These are phyloP conservation scores for Orientallactaga sibirica DNA, from an alignment of 2,797 vertebrate genomes.

Conservation along the genomic window DNA sequence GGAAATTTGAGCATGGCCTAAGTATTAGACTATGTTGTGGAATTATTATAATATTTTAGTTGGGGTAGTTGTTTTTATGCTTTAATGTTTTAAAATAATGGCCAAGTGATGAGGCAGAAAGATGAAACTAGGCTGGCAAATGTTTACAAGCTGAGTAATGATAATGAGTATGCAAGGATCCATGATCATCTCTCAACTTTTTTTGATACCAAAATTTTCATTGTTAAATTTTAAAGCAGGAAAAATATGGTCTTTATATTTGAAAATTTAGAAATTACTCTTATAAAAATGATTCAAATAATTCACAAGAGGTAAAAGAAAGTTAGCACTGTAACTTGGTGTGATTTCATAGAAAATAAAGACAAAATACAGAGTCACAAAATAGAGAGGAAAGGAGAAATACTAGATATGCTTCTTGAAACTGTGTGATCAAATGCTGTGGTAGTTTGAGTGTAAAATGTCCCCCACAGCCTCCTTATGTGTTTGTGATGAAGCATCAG, in stretches of 20 bases:
- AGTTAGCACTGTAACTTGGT: background rate
- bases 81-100: background rate
- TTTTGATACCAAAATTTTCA: conserved; percentile 23
- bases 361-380: background rate
- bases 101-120: background rate
- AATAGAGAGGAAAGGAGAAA: background rate
- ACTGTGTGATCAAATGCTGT: background rate
- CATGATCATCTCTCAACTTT: background rate
- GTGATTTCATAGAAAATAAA: conserved; percentile 26
- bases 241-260: background rate
- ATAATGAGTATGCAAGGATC: background rate
- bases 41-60: background rate
- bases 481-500: too few relatives aligned
- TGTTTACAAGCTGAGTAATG: background rate
- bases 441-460: too few relatives aligned
- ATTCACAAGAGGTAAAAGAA: background rate
- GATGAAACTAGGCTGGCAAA: background rate
- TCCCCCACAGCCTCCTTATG: too few relatives aligned
- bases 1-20: background rate
- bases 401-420: background rate
- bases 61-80: background rate
- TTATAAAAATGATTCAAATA: conserved; percentile 19
- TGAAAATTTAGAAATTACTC: background rate
- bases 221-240: background rate
- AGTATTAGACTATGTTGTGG: background rate